A percentile compares a stretch with the other conserved stretches of the same genome.
phyloP scores from a whole-genome alignment of 2,113 vertebrate species.

The Salvator merianae region DNA sequence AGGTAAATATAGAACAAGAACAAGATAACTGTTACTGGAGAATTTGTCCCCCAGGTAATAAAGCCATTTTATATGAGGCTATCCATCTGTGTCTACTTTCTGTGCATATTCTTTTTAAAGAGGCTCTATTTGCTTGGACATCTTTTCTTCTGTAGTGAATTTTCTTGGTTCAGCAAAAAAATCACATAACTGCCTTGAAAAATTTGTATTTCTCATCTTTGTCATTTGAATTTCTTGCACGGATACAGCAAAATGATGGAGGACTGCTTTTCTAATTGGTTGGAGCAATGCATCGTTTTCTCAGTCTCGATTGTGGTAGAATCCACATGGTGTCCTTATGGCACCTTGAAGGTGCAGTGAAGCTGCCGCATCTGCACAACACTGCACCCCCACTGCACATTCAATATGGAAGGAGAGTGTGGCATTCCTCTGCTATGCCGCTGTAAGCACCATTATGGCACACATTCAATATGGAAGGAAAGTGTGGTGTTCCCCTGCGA shows the following conservation, averaged over 20 bases:
- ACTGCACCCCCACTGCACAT: too few relatives aligned
- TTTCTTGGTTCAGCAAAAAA: constrained; percentile 27
- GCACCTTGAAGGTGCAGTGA: too few relatives aligned
- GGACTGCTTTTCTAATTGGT: neutral
- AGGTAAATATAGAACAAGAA: constrained; percentile 52
- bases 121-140: constrained; percentile 21
- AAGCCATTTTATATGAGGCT: constrained; percentile 30
- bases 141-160: constrained; percentile 12
- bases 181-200: constrained; percentile 18
- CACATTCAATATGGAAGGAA: too few relatives aligned
- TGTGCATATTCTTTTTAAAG: constrained; percentile 14
- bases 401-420: too few relatives aligned
- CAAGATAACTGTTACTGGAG: constrained; percentile 37
- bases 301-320: neutral
- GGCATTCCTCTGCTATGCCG: too few relatives aligned
- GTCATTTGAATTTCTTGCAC: neutral
- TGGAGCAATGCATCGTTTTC: neutral
- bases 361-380: too few relatives aligned
- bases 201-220: neutral
- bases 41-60: constrained; percentile 32
- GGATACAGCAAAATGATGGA: too few relatives aligned
- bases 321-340: neutral
- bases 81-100: constrained; percentile 15
- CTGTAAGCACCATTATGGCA: too few relatives aligned
- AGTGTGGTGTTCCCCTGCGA: too few relatives aligned